phyloP scores from a whole-genome alignment of 2,113 vertebrate genomes.

The Perca flavescens region DNA sequence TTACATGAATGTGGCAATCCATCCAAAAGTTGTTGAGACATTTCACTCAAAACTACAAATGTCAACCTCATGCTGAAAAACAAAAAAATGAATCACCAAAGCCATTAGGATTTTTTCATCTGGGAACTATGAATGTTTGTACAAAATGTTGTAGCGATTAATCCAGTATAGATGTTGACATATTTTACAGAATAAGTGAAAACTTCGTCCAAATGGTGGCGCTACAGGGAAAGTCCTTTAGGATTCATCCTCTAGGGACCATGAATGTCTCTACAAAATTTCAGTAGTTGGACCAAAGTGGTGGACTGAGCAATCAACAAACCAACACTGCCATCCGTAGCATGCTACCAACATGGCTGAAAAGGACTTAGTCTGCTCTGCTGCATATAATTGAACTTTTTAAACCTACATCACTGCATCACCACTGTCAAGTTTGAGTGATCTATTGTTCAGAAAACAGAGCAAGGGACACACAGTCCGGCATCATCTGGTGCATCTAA shows the following conservation, averaged over 20 bases:
- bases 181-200: neutral
- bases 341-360: neutral
- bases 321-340: neutral
- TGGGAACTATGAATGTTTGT: neutral
- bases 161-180: neutral
- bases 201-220: neutral
- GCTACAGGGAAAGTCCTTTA: neutral
- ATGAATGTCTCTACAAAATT: neutral
- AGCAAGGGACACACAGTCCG: constrained; percentile 2
- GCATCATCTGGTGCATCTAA: constrained; percentile 12
- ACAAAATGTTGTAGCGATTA: neutral
- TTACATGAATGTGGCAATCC: neutral
- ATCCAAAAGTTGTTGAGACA: neutral
- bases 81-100: too few species aligned
- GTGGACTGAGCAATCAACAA: neutral
- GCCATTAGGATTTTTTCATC: neutral
- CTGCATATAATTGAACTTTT: constrained; percentile 13
- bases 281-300: neutral
- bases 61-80: too few species aligned
- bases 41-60: neutral
- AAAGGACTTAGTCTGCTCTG: neutral
- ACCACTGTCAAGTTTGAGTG: constrained; percentile 23
- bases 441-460: constrained; percentile 41
- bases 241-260: neutral
- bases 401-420: constrained; percentile 12